These are phyloP conservation scores for Dendrolimus pini DNA, from an alignment of 2,888 invertebrate genomes.

Conservation along the genomic window DNA sequence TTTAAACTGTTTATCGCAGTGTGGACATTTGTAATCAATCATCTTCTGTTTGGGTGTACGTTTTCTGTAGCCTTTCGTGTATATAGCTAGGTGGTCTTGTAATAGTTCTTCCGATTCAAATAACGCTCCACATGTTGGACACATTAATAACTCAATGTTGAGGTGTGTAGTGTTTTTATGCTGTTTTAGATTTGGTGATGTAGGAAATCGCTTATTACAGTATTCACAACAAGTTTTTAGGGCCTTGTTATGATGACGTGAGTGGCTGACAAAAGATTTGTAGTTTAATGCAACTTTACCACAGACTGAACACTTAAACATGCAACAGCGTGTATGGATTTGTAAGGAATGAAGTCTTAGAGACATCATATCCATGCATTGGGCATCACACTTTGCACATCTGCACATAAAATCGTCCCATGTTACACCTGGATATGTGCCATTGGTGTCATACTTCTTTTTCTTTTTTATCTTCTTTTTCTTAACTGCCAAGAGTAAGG, in stretches of 20 bases:
- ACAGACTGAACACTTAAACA: slow-evolving; percentile 59
- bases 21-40: slow-evolving; percentile 47
- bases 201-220: slow-evolving; percentile 45
- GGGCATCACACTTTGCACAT: slow-evolving; percentile 58
- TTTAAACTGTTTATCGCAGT: slow-evolving; percentile 58
- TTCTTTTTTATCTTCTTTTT: slow-evolving; percentile 39
- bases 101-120: slow-evolving; percentile 47
- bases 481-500: slow-evolving; percentile 32
- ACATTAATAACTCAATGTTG: slow-evolving; percentile 28
- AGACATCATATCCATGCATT: slow-evolving; percentile 51
- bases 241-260: slow-evolving; percentile 45
- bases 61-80: slow-evolving; percentile 34
- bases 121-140: slow-evolving; percentile 45
- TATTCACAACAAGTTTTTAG: slow-evolving; percentile 56
- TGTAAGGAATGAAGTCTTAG: slow-evolving; percentile 55
- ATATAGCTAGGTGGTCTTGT: slow-evolving; percentile 49
- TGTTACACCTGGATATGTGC: slow-evolving; percentile 21
- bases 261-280: slow-evolving; percentile 50
- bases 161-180: slow-evolving; percentile 38
- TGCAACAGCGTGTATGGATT: slow-evolving; percentile 53
- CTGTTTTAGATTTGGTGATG: slow-evolving; percentile 36
- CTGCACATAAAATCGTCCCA: slow-evolving; percentile 60
- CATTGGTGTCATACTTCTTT: slow-evolving; percentile 15
- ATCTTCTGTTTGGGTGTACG: slow-evolving; percentile 29
- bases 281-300: slow-evolving; percentile 42